Evolutionary conservation across 2,888 invertebrate species (phyloP).

Genomic region (Drosophila mulleri): DNA sequence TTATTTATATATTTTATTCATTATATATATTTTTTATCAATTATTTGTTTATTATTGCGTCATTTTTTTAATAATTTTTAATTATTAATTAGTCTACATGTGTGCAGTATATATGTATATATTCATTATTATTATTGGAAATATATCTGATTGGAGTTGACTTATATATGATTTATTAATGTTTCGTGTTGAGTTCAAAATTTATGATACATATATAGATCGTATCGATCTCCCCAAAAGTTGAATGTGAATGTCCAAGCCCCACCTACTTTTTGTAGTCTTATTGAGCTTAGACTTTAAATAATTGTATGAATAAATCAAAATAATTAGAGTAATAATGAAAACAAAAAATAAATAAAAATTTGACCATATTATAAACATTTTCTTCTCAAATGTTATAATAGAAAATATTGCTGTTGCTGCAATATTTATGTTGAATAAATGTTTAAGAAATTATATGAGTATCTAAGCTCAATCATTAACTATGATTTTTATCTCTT

Average conservation of each 20-base stretch:
- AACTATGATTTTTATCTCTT: neutral
- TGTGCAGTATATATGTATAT: neutral
- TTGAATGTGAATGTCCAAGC: neutral
- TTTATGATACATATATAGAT: conserved; percentile 6
- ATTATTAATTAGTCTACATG: neutral
- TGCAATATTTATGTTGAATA: too few species aligned
- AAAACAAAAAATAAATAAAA: neutral
- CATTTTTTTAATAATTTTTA: neutral
- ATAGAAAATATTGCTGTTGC: too few species aligned
- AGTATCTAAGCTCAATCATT: neutral
- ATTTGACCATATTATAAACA: neutral
- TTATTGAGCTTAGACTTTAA: neutral
- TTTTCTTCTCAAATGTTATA: too few species aligned
- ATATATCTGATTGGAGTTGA: neutral
- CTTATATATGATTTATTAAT: neutral
- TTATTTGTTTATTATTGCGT: neutral
- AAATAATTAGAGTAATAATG: neutral
- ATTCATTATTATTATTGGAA: neutral
- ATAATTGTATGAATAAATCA: neutral
- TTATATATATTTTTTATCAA: neutral
- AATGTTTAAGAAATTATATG: neutral
- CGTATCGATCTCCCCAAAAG: neutral
- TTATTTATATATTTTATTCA: too few species aligned
- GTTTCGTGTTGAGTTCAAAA: neutral
- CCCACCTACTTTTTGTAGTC: neutral